Evolutionary conservation across 1,140 invertebrate species (phyloP).

Genomic region (Teleogryllus occipitalis): DNA sequence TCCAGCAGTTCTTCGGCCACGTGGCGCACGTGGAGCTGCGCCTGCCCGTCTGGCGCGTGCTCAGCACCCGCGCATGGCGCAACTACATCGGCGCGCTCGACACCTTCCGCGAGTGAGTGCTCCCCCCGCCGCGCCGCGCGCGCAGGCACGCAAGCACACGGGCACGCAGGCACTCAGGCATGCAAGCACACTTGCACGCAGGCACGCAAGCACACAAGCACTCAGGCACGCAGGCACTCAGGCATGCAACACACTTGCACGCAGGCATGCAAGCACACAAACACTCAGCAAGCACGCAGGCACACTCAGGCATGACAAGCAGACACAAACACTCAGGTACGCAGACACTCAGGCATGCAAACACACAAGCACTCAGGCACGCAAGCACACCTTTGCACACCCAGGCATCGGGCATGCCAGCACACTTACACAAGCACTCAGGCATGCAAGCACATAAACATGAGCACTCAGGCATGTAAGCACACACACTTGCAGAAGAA

Average conservation of each 20-base stretch:
- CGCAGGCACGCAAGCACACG: background rate
- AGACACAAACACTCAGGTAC: background rate
- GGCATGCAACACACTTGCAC: background rate
- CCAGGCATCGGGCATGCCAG: too few species aligned
- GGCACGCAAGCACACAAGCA: background rate
- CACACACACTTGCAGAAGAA: too few species aligned
- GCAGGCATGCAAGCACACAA: background rate
- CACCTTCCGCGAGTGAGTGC: constrained; percentile 32
- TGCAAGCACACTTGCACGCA: background rate
- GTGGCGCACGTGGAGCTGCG: constrained; percentile 42
- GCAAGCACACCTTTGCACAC: too few species aligned
- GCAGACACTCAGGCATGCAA: background rate
- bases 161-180: background rate
- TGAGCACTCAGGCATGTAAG: too few species aligned
- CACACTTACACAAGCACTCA: too few species aligned
- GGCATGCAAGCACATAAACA: too few species aligned
- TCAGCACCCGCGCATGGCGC: constrained; percentile 46
- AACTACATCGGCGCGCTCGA: constrained; percentile 41
- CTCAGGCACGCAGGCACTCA: background rate
- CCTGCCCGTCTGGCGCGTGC: constrained; percentile 51
- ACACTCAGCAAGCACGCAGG: background rate
- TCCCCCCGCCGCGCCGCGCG: background rate
- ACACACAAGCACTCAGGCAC: too few species aligned
- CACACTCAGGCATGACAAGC: background rate
- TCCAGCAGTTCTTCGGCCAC: constrained; percentile 32